Evolutionary conservation across 2,797 vertebrate species (phyloP), one percentile per base, ranked within the genome.

Genomic region (Pseudopleuronectes americanus): DNA sequence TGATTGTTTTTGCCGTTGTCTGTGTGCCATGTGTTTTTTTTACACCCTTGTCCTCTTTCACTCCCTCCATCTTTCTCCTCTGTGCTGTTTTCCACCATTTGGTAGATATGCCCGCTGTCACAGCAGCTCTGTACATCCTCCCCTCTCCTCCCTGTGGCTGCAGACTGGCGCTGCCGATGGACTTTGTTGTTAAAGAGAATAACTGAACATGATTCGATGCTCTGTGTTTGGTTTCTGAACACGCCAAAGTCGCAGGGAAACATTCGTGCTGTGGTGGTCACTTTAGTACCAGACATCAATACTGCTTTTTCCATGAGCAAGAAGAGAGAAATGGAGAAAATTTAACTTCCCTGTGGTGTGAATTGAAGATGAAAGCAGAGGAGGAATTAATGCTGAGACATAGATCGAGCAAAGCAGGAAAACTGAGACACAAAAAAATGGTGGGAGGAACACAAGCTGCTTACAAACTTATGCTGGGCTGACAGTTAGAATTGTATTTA

Each of bases 161-260:
- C 57, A 51, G 71, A 62, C 81, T 52, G 68, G 17, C 87, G 79
- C 68, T 38, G 76, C 54, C 85, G 89, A 90, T 87, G 68, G 89
- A 84, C 90, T 81, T 83, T 47, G 79, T 84, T 81, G 66, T 87
- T 84, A 71, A 73, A 67, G 87, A 81, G 74, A 85, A 19, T 76
- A 87, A 85, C 83, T 91, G 90, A 90, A 93, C 76, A 82, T 91
- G 81, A 72, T 92, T 90, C 86, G 89, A 90, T 90, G 85, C 82
- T 88, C 80, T 51, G 77, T 57, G 19, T 92, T 94, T 89, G 81
- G 61, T 89, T 89, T 91, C 79, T 82, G 84, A 87, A 90, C 80
- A 85, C 90, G 89, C 53, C 53, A 43, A 72, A 55, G 56, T 54
- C 33, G 66, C 23, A 48, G 51, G 22, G 63, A 70, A 87, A 86